phyloP scores from a whole-genome alignment of 2,888 invertebrate species.

The Meiosimyza platycephala region DNA sequence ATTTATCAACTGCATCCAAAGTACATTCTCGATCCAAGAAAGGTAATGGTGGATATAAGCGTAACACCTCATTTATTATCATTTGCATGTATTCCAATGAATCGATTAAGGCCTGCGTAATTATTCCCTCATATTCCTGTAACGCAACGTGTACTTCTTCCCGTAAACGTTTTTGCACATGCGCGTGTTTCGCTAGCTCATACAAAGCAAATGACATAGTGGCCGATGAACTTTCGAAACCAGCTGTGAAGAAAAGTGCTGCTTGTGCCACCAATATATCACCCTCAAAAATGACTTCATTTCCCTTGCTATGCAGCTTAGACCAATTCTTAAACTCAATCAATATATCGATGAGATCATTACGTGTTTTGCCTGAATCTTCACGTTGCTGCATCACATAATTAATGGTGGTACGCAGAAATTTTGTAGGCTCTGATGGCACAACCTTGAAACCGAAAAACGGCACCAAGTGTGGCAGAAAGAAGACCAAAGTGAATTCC shows the following conservation, averaged over 20 bases:
- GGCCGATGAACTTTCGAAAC: slow-evolving; percentile 66
- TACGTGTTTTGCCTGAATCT: slow-evolving; percentile 60
- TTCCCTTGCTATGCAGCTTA: slow-evolving; percentile 49
- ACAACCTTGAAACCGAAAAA: slow-evolving; percentile 62
- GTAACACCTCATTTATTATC: slow-evolving; percentile 61
- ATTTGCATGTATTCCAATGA: slow-evolving; percentile 68
- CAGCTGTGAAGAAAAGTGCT: slow-evolving; percentile 65
- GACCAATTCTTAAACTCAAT: slow-evolving; percentile 65
- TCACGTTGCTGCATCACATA: slow-evolving; percentile 66
- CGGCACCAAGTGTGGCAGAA: slow-evolving; percentile 64
- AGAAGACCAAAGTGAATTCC: slow-evolving; percentile 65
- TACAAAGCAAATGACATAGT: slow-evolving; percentile 67
- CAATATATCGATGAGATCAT: slow-evolving; percentile 70
- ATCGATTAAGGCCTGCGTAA: slow-evolving; percentile 65
- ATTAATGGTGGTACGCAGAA: slow-evolving; percentile 65
- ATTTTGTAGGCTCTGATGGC: slow-evolving; percentile 57
- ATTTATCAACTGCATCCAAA: slow-evolving; percentile 44
- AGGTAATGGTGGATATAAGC: slow-evolving; percentile 65
- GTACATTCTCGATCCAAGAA: slow-evolving; percentile 64
- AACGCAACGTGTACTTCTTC: slow-evolving; percentile 65
- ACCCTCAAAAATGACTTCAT: slow-evolving; percentile 56
- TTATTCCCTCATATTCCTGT: slow-evolving; percentile 57
- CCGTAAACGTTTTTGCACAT: slow-evolving; percentile 65
- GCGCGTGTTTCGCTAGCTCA: slow-evolving; percentile 65
- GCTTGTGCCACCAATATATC: slow-evolving; percentile 64